These are phyloP conservation scores for Tachina grossa DNA, from an alignment of 2,888 invertebrate genomes.

Conservation along the genomic window DNA sequence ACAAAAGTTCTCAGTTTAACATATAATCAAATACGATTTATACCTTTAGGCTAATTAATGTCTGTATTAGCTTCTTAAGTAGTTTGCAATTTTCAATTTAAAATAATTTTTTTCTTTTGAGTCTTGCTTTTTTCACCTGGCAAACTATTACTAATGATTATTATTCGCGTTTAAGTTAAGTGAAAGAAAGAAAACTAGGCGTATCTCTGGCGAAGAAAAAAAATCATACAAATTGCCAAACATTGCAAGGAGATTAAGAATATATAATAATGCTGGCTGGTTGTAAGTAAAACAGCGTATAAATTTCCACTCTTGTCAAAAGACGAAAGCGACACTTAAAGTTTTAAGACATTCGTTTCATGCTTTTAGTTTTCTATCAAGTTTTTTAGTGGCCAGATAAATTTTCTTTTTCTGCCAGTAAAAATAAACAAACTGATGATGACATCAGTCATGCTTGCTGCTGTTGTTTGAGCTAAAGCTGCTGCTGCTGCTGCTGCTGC, in stretches of 20 bases:
- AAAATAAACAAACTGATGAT: slow-evolving; percentile 22
- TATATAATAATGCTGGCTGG: slow-evolving; percentile 1
- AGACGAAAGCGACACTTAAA: slow-evolving; percentile 50
- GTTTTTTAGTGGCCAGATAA: background rate
- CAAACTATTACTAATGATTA: slow-evolving; percentile 37
- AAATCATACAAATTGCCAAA: slow-evolving; percentile 30
- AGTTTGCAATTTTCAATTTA: slow-evolving; percentile 40
- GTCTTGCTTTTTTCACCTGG: slow-evolving; percentile 3
- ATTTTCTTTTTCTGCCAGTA: background rate
- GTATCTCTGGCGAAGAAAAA: slow-evolving; percentile 30
- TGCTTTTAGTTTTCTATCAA: background rate
- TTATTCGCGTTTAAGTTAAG: slow-evolving; percentile 43
- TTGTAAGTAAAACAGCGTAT: slow-evolving; percentile 8
- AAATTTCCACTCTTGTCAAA: slow-evolving; percentile 40
- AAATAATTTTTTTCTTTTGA: background rate
- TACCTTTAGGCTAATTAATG: slow-evolving; percentile 29
- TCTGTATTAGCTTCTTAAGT: slow-evolving; percentile 56
- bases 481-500: background rate
- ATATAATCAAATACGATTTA: slow-evolving; percentile 38
- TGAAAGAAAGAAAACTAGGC: slow-evolving; percentile 48
- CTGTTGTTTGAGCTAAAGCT: slow-evolving; percentile 3
- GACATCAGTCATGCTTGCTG: slow-evolving; percentile 50
- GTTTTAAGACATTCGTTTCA: slow-evolving; percentile 19
- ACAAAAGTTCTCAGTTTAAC: no score
- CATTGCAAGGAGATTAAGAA: slow-evolving; percentile 2